phyloP scores from a whole-genome alignment of 2,797 vertebrate species.

The Podarcis lilfordi region DNA sequence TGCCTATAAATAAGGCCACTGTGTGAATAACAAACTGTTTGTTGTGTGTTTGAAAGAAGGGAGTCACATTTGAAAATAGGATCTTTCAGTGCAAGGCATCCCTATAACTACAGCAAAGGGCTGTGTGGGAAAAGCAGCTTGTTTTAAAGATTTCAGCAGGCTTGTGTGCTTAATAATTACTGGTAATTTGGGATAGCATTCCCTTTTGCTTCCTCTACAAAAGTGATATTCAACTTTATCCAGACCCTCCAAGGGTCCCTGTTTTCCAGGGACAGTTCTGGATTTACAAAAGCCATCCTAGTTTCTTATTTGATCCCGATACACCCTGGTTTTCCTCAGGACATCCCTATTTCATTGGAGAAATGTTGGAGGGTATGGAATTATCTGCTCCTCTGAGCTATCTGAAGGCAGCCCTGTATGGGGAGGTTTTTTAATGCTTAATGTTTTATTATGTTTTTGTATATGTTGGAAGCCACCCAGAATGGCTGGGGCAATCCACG shows the following conservation, averaged over 20 bases:
- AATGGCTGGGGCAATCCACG: too few species aligned
- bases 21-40: constrained; percentile 30
- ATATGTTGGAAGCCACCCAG: too few species aligned
- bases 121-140: not conserved
- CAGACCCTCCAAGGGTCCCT: not conserved
- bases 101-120: not conserved
- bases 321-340: too few species aligned
- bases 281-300: too few species aligned
- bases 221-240: constrained; percentile 30
- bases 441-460: too few species aligned
- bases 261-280: not conserved
- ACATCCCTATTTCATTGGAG: too few species aligned
- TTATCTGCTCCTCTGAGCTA: too few species aligned
- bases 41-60: not conserved
- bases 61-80: constrained; percentile 8
- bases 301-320: too few species aligned
- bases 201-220: not conserved
- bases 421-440: too few species aligned
- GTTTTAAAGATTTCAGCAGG: constrained; percentile 17
- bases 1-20: constrained; percentile 29
- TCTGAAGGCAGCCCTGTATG: too few species aligned
- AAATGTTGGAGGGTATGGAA: too few species aligned
- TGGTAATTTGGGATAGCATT: too few species aligned
- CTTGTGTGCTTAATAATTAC: constrained; percentile 21
- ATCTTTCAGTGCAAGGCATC: constrained; percentile 25